phyloP scores from a whole-genome alignment of 2,888 invertebrate genomes.

The Zonitis immaculata region DNA sequence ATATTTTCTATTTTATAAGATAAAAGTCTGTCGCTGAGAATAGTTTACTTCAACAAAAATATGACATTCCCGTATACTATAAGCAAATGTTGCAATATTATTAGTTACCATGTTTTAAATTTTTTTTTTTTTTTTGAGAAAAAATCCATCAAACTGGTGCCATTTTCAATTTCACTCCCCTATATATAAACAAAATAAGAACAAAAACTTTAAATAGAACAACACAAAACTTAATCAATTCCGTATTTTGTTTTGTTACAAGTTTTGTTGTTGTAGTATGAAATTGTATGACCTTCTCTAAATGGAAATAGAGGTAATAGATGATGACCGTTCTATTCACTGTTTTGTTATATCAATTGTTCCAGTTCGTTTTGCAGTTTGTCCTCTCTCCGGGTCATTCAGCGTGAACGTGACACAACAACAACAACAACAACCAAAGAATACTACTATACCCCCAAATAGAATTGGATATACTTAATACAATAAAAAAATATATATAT shows the following conservation, averaged over 20 bases:
- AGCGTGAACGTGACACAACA: constrained; percentile 29
- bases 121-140: no score
- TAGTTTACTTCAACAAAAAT: not conserved
- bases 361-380: constrained; percentile 30
- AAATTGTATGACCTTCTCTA: not conserved
- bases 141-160: no score
- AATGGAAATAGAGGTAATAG: not conserved
- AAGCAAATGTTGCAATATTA: not conserved
- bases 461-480: no score
- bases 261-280: no score
- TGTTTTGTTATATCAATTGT: constrained; percentile 29
- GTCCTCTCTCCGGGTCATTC: constrained; percentile 31
- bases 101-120: no score
- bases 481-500: no score
- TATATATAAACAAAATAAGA: no score
- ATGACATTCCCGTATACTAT: not conserved
- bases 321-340: constrained; percentile 22
- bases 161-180: no score
- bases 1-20: not conserved
- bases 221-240: no score
- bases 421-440: not conserved
- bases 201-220: no score
- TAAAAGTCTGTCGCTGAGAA: not conserved
- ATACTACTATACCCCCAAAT: no score
- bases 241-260: no score